Conservation (phyloP, 2,888 invertebrate genomes). For the Dioctria linearis region DNA sequence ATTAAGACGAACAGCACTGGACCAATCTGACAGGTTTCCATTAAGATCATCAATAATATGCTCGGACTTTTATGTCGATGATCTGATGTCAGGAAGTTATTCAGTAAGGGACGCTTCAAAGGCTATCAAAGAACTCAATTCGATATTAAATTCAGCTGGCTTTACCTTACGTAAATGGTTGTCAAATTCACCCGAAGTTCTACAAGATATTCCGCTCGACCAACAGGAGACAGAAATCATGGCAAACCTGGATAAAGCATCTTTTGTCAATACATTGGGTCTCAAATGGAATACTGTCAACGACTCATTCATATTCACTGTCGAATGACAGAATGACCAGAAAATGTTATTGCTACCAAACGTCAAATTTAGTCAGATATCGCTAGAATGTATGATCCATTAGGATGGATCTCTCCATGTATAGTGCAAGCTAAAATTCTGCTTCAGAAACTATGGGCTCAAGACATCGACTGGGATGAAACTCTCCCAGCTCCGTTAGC, state of each 20-base stretch:
- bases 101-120: too few species aligned
- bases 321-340: too few species aligned
- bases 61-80: constrained; percentile 5
- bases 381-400: constrained; percentile 49
- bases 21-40: background rate
- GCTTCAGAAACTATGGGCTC: constrained; percentile 34
- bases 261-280: background rate
- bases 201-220: background rate
- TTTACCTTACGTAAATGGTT: constrained; percentile 13
- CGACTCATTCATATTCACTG: background rate
- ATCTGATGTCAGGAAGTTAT: background rate
- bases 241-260: background rate
- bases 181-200: constrained; percentile 5
- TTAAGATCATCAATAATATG: background rate
- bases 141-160: background rate
- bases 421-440: constrained; percentile 31
- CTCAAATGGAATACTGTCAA: background rate
- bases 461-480: constrained; percentile 16
- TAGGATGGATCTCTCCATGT: constrained; percentile 49
- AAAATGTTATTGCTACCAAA: background rate
- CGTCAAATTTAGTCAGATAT: constrained; percentile 35
- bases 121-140: background rate
- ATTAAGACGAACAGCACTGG: constrained; percentile 11
- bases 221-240: too few species aligned
- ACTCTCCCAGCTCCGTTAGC: background rate